Base-by-base conservation (phyloP, 2,888 invertebrate species). In the Oasisia sp. region DNA sequence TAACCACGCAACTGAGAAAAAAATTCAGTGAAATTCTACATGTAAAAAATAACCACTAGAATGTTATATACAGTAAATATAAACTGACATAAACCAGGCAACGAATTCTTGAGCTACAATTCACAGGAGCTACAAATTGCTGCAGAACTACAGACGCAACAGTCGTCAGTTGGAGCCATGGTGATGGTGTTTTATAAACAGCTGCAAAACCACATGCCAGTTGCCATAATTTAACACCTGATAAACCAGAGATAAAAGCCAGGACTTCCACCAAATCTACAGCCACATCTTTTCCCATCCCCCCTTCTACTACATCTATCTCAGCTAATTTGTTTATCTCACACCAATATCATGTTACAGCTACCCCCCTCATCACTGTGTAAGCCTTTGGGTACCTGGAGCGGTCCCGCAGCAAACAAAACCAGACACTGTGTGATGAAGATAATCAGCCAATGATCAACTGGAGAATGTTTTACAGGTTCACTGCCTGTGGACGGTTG, bases 261-360 rank as follows among this genome's bases (percentile, higher is more conserved):
- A n/a, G 27, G 74, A 74, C 27, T 74, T 27, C 74, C 74, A 74
- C 74, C 2, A 74, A 74, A 74, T 74, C 74, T 74, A 74, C 27
- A 74, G n/a, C 74, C 74, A 14, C 74, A 74, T 74, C 74, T 74
- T 74, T 27, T 74, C 74, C 27, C 74, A 27, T 74, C 74, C 74
- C 27, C 74, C 74, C 74, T 74, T n/a, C 27, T 27, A 74, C 74
- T 27, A 27, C 50, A 2, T 74, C 74, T 27, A n/a, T 19, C 74
- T 74, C 74, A 74, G 74, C 74, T 74, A 74, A 74, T 74, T 74
- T 74, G 74, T 74, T 74, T 74, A 74, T 74, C 74, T 74, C 27
- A 74, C 74, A 74, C 14, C 74, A 19, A 74, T 74, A 74, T 74
- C 74, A 74, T 74, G 27, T 74, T 74, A 74, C 74, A 74, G 74